Base-by-base conservation (phyloP, 2,797 vertebrate species). In the Rhabdomys pumilio region DNA sequence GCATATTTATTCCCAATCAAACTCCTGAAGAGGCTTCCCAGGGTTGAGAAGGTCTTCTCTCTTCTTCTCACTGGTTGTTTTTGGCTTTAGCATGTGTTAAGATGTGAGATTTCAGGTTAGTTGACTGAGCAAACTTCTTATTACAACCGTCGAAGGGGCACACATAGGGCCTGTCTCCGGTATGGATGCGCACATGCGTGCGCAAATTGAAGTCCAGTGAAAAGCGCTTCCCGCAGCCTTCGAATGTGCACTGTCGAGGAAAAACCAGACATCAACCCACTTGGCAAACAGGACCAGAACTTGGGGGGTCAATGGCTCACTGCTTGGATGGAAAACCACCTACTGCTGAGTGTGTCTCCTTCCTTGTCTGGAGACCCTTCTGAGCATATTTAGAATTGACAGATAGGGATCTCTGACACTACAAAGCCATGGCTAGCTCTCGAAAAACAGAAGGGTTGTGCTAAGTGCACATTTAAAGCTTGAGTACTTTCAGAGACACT, bases 161-260 rank as follows among this genome's bases (percentile, higher is more conserved):
- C 98, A 99, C 99, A 50, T 99, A 99, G 93, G 99, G 99, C 98
- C 99, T 99, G 98, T 99, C 99, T 98, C 99, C 99, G 98, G 99
- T 99, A 98, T 99, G 99, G 99, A 99, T 99, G 95, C 99, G 99
- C 98, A 99, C 99, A 0, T 99, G 99, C 6, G 99, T 99, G 98
- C 99, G 99, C 98, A 99, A 99, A 99, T 99, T 99, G 99, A 99
- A 99, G 99, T 99, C 99, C 99, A 99, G 99, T 97, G 99, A 99
- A 98, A 99, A 99, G 97, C 99, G 99, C 96, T 99, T 99, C 97
- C 99, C 99, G 96, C 99, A 99, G 97, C 99, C 99, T 99, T 99
- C 99, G 96, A 99, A 99, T 0, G 99, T 99, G 98, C 99, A 99
- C 99, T 99, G 98, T 93, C 91, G 96, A 87, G 98, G 93, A 98